Evolutionary conservation across 2,888 invertebrate species (phyloP).

Genomic region (Ecliptopera silaceata): DNA sequence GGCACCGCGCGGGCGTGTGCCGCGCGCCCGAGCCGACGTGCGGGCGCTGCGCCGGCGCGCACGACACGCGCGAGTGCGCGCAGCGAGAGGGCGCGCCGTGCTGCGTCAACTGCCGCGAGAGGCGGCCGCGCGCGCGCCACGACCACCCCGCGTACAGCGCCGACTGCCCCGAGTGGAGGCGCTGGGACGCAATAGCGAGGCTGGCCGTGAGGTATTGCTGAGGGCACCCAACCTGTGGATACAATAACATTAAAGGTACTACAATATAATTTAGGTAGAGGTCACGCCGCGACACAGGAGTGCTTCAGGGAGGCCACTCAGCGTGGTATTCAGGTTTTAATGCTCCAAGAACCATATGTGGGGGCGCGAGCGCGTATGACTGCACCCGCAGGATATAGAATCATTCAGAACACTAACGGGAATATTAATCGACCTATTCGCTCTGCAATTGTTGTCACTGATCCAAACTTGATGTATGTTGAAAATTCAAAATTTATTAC

Average conservation of each 20-base stretch:
- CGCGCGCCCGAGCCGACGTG: conserved; percentile 22
- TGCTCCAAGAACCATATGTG: conserved; percentile 11
- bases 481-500: too few species aligned
- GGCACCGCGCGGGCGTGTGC: conserved; percentile 24
- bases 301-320: not conserved
- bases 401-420: not conserved
- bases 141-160: too few species aligned
- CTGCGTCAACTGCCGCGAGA: too few species aligned
- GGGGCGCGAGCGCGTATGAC: not conserved
- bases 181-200: too few species aligned
- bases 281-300: conserved; percentile 8
- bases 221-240: too few species aligned
- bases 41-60: conserved; percentile 33
- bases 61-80: not conserved
- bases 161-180: too few species aligned
- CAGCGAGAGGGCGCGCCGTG: too few species aligned
- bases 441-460: not conserved
- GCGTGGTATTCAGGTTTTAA: conserved; percentile 1
- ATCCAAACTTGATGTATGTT: not conserved
- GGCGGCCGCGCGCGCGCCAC: too few species aligned
- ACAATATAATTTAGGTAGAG: too few species aligned
- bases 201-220: too few species aligned
- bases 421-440: not conserved
- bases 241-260: too few species aligned
- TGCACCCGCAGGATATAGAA: not conserved